phyloP scores from a whole-genome alignment of 2,113 vertebrate genomes.

The Anolis sagrei region DNA sequence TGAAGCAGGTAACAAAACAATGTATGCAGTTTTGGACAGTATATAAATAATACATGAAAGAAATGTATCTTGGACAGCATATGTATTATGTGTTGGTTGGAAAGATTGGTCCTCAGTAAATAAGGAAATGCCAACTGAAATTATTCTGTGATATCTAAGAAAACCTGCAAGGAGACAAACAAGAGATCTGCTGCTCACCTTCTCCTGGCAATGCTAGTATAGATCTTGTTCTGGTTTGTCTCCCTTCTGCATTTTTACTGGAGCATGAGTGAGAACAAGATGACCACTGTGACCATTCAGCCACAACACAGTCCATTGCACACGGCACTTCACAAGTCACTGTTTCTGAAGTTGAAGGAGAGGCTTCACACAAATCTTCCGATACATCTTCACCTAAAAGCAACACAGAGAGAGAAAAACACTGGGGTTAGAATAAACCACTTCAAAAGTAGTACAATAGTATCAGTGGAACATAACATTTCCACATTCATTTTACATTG shows the following conservation, averaged over 20 bases:
- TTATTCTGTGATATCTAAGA: background rate
- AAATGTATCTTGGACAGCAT: background rate
- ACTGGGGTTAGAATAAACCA: background rate
- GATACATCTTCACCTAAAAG: conserved; percentile 82
- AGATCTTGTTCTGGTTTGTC: conserved; percentile 86
- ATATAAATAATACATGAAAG: background rate
- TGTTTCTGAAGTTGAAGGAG: conserved; percentile 66
- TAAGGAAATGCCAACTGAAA: background rate
- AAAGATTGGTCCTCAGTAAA: background rate
- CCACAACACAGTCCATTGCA: conserved; percentile 86
- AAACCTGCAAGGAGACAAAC: background rate
- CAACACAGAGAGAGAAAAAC: conserved; percentile 26
- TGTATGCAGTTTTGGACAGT: background rate
- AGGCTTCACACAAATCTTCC: conserved; percentile 76
- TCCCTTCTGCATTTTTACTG: conserved; percentile 85
- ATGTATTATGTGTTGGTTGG: background rate
- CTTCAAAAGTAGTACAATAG: background rate
- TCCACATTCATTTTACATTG: background rate
- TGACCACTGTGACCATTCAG: conserved; percentile 90
- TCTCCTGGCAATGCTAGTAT: conserved; percentile 89
- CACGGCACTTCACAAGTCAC: conserved; percentile 86
- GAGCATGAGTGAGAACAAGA: conserved; percentile 91
- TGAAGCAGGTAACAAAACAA: background rate
- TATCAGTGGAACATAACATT: background rate
- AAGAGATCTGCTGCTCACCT: conserved; percentile 76